phyloP scores from a whole-genome alignment of 1,140 invertebrate genomes.

The Lepidurus apus region DNA sequence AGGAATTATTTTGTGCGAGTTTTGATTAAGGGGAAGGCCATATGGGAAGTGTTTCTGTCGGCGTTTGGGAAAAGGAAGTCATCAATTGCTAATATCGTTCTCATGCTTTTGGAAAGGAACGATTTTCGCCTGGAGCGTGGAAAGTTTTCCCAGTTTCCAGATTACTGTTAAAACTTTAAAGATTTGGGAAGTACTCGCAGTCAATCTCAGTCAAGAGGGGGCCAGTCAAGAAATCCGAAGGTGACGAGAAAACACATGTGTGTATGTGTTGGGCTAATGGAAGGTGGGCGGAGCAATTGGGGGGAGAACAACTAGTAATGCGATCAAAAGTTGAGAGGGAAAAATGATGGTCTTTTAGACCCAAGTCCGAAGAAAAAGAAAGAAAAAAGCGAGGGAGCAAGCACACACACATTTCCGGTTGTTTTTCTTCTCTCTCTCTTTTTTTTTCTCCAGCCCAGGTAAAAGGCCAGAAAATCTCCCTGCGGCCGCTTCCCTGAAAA shows the following conservation, averaged over 20 bases:
- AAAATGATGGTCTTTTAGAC: not conserved
- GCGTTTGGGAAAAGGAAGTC: not conserved
- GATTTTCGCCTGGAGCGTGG: not conserved
- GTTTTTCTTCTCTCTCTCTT: no score
- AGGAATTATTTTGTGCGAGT: no score
- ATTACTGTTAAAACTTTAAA: no score
- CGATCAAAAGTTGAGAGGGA: not conserved
- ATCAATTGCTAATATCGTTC: not conserved
- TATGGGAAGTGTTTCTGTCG: no score
- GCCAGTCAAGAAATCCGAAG: not conserved
- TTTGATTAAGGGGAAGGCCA: no score
- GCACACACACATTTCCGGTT: not conserved
- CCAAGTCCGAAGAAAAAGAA: not conserved
- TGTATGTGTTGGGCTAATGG: not conserved
- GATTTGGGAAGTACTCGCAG: no score
- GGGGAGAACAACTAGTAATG: not conserved
- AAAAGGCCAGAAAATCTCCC: not conserved
- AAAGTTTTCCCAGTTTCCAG: not conserved
- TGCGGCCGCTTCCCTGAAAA: not conserved
- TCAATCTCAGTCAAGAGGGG: no score
- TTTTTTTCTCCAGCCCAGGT: not conserved
- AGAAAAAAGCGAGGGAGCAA: not conserved
- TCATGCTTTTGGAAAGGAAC: not conserved
- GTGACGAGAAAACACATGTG: conserved; percentile 2
- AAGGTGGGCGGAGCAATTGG: not conserved